These are phyloP conservation scores for Nematostella vectensis DNA, from an alignment of 92 coral and sea anemone genomes.

Conservation along the genomic window DNA sequence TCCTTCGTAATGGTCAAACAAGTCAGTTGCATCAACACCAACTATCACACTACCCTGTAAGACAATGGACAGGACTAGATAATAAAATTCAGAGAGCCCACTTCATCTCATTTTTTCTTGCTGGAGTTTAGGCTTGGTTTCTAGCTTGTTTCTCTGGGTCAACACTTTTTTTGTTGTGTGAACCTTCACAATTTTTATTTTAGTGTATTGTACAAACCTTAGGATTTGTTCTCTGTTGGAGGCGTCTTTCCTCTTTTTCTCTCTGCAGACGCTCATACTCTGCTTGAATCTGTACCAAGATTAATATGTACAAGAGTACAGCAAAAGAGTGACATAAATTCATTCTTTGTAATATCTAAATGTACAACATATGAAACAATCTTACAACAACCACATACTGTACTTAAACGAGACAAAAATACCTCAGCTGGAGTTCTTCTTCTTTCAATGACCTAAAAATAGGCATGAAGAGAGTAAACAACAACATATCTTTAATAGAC, in stretches of 20 bases:
- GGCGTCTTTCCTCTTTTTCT: constrained; percentile 78
- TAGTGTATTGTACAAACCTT: constrained; percentile 30
- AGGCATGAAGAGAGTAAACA: constrained; percentile 3
- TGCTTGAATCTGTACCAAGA: constrained; percentile 59
- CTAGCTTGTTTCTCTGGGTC: too few species aligned
- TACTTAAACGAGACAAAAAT: too few species aligned
- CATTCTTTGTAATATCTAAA: too few species aligned
- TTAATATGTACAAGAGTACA: not conserved
- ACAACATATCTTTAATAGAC: not conserved
- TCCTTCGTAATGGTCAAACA: constrained; percentile 75
- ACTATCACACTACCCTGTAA: constrained; percentile 76
- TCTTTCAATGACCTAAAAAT: constrained; percentile 69
- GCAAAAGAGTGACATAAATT: too few species aligned
- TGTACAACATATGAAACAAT: too few species aligned
- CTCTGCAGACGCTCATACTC: constrained; percentile 94
- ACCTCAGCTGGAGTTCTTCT: constrained; percentile 95
- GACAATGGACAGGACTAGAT: not conserved
- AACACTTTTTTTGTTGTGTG: too few species aligned
- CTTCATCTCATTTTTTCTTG: too few species aligned
- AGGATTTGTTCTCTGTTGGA: constrained; percentile 89
- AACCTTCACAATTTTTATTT: too few species aligned
- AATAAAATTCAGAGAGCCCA: not conserved
- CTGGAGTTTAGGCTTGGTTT: too few species aligned
- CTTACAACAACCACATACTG: too few species aligned
- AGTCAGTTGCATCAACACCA: constrained; percentile 83